A percentile compares a stretch with the other conserved stretches of the same genome.
Conservation (phyloP, 2,888 invertebrate species). For the Drosophila bunnanda region DNA sequence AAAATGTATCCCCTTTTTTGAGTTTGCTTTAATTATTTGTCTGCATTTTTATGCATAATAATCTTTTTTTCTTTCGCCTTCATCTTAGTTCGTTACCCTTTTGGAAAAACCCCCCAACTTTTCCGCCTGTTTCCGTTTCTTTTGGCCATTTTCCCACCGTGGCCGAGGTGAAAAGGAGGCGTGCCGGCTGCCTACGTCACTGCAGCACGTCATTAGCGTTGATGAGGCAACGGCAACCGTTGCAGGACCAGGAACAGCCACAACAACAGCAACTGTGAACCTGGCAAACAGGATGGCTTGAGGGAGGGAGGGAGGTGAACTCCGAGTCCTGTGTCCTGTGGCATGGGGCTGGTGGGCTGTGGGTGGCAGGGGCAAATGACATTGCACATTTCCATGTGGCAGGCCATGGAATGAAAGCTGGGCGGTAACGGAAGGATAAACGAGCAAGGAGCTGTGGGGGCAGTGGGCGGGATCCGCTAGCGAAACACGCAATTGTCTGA, state of each 20-base stretch:
- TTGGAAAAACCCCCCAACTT: not conserved
- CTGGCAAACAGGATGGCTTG: conserved; percentile 32
- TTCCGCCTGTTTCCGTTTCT: conserved; percentile 16
- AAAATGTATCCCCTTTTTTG: not conserved
- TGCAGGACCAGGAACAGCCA: conserved; percentile 18
- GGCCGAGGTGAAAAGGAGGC: conserved; percentile 15
- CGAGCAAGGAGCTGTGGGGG: conserved; percentile 2
- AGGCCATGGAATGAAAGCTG: conserved; percentile 27
- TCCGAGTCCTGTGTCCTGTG: conserved; percentile 37
- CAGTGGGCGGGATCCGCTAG: conserved; percentile 5
- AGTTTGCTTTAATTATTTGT: conserved; percentile 3
- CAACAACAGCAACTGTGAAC: conserved; percentile 38
- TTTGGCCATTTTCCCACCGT: conserved; percentile 37
- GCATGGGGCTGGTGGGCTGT: conserved; percentile 2
- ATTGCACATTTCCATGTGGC: conserved; percentile 47
- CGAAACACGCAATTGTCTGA: conserved; percentile 50
- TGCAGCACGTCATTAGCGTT: conserved; percentile 75
- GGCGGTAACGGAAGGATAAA: conserved; percentile 21
- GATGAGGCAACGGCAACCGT: conserved; percentile 60
- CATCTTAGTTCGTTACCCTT: conserved; percentile 32
- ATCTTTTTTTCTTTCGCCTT: conserved; percentile 7
- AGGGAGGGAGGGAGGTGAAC: conserved; percentile 13
- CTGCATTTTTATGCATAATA: conserved; percentile 2
- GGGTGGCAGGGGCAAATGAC: conserved; percentile 43
- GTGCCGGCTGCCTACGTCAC: conserved; percentile 52